phyloP scores from a whole-genome alignment of 2,113 vertebrate species.

The Tamias sibiricus region DNA sequence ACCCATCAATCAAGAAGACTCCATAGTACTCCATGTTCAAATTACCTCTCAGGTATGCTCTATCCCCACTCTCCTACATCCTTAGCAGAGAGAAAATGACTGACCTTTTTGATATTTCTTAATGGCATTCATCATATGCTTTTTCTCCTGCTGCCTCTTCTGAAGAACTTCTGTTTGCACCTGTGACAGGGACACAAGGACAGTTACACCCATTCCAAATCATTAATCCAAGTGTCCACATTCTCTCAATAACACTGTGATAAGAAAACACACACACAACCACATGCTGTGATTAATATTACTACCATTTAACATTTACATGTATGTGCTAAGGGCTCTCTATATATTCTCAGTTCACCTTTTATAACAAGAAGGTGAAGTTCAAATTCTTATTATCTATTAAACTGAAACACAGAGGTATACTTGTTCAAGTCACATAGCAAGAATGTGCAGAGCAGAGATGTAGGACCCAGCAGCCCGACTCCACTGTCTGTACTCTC shows the following conservation, averaged over 20 bases:
- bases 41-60: background rate
- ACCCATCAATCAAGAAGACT: background rate
- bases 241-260: background rate
- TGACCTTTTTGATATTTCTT: slow-evolving; percentile 99
- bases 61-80: background rate
- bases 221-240: background rate
- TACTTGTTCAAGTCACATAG: background rate
- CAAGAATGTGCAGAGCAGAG: background rate
- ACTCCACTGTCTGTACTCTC: background rate
- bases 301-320: background rate
- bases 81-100: background rate
- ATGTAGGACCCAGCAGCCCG: background rate
- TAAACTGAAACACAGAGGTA: background rate
- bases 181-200: slow-evolving; percentile 84
- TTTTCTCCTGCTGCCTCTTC: slow-evolving; percentile 97
- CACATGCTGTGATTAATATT: background rate
- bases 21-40: background rate
- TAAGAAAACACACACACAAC: background rate
- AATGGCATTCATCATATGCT: slow-evolving; percentile 94
- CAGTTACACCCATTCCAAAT: background rate
- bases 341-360: background rate
- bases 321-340: background rate
- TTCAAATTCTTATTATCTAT: background rate
- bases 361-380: background rate
- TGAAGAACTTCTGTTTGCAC: slow-evolving; percentile 97